These are phyloP conservation scores for Dasysyrphus albostriatus DNA, from an alignment of 2,888 invertebrate species.

Conservation along the genomic window DNA sequence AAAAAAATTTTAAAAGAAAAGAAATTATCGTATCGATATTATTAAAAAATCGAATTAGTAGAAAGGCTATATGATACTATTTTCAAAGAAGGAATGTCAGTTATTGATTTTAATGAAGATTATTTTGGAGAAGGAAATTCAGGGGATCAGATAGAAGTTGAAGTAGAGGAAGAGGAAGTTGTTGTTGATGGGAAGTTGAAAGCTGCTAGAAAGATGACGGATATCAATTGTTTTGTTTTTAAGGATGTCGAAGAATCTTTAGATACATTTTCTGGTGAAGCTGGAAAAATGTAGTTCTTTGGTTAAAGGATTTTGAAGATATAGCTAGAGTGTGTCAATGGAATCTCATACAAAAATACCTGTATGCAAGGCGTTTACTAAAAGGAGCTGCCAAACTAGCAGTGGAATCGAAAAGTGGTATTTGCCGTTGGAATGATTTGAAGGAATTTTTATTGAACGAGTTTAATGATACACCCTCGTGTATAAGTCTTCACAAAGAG, in stretches of 20 bases:
- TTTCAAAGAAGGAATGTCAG: too few relatives aligned
- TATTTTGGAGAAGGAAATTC: too few relatives aligned
- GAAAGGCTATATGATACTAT: background rate
- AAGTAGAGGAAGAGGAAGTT: background rate
- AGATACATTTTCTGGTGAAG: slow-evolving; percentile 2
- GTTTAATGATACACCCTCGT: too few relatives aligned
- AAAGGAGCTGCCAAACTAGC: too few relatives aligned
- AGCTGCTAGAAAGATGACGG: background rate
- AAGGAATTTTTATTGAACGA: too few relatives aligned
- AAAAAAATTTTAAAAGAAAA: background rate
- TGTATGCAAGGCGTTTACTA: too few relatives aligned
- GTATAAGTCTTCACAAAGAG: too few relatives aligned
- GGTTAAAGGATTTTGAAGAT: background rate
- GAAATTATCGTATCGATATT: slow-evolving; percentile 7
- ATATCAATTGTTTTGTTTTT: background rate
- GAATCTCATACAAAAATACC: too few relatives aligned
- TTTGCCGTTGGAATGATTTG: too few relatives aligned
- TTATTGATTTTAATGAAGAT: too few relatives aligned
- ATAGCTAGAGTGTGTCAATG: too few relatives aligned
- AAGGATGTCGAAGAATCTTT: background rate
- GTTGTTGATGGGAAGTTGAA: background rate
- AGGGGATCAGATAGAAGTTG: background rate
- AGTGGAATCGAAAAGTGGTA: too few relatives aligned
- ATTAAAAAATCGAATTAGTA: slow-evolving; percentile 1
- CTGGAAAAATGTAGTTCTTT: background rate